Evolutionary conservation across 2,113 vertebrate species (phyloP), one percentile per base, ranked within the genome.

Genomic region (Zosterops hypoxanthus): DNA sequence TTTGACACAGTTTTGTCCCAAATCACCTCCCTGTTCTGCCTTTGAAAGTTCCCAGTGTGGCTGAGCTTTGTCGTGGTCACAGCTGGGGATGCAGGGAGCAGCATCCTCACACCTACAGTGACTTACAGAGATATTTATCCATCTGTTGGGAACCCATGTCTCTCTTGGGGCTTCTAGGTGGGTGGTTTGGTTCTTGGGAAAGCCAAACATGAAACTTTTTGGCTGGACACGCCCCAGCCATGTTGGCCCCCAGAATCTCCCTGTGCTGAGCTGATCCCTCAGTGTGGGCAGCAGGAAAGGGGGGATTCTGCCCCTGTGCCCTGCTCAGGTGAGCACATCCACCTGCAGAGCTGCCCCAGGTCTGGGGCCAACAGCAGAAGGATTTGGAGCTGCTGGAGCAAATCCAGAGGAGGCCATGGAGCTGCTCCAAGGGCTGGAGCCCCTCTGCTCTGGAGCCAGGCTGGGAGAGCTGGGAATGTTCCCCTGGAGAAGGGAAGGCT

Each of bases 101-200:
- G 44, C 66, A 47, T 2, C 8, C 1, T 55, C 53, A 47, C 34
- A 2, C 12, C 5, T 3, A 7, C 41, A 3, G 2, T 1, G 1
- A 29, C 1, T 26, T 15, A 7, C 26, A 29, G 2, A 8, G 56
- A 1, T 46, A n/a, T 36, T 78, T 55, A 28, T 46, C 44, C 34
- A 12, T 14, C 52, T 15, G 0, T 8, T 2, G 2, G 12, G 16
- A 63, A 7, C 22, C 6, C 31, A 11, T 4, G 1, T 11, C 42
- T 66, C 20, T 36, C 21, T 5, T 5, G 14, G 56, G 50, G 46
- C 21, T 77, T 90, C 31, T 2, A 2, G 3, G 53, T 3, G 24
- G 17, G 12, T 34, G 47, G 22, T 1, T 8, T 2, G 16, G 66
- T 61, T 52, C 52, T 56, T 23, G 39, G 29, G 14, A 71, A 82